Evolutionary conservation across 2,113 vertebrate genomes (phyloP).

Genomic region (Phrynosoma blainvillii): DNA sequence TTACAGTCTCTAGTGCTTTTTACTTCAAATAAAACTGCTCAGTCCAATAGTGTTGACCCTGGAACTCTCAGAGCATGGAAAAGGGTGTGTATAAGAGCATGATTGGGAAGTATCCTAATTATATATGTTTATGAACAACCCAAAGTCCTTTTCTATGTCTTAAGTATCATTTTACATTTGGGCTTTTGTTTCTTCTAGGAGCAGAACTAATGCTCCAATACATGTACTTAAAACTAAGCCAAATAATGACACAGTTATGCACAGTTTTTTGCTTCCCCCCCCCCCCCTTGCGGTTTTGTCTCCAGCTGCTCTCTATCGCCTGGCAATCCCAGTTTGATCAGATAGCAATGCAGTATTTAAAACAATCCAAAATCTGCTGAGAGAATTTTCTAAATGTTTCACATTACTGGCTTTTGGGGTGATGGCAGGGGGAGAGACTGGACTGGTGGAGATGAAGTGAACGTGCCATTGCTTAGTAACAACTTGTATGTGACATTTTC

Average conservation of each 20-base stretch:
- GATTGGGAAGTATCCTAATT: not conserved
- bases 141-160: slow-evolving; percentile 30
- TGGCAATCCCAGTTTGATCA: slow-evolving; percentile 63
- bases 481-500: not conserved
- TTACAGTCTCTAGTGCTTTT: not conserved
- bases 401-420: not conserved
- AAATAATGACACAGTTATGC: slow-evolving; percentile 60
- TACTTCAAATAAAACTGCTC: not conserved
- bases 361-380: slow-evolving; percentile 44
- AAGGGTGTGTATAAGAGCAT: not conserved
- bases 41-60: not conserved
- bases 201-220: slow-evolving; percentile 44
- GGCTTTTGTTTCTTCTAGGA: slow-evolving; percentile 34
- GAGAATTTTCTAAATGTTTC: slow-evolving; percentile 40
- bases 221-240: slow-evolving; percentile 56
- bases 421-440: not conserved
- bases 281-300: slow-evolving; percentile 34
- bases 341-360: slow-evolving; percentile 64
- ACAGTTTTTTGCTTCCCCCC: slow-evolving; percentile 51
- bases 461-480: not conserved
- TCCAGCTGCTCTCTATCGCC: slow-evolving; percentile 63
- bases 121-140: not conserved
- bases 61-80: not conserved
- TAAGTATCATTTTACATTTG: slow-evolving; percentile 34
- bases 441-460: not conserved